Percentiles rank a stretch among this genome's conserved stretches.
Evolutionary conservation across 64 coral and sea anemone genomes (phyloP).

Genomic region (Anthopleura sola): DNA sequence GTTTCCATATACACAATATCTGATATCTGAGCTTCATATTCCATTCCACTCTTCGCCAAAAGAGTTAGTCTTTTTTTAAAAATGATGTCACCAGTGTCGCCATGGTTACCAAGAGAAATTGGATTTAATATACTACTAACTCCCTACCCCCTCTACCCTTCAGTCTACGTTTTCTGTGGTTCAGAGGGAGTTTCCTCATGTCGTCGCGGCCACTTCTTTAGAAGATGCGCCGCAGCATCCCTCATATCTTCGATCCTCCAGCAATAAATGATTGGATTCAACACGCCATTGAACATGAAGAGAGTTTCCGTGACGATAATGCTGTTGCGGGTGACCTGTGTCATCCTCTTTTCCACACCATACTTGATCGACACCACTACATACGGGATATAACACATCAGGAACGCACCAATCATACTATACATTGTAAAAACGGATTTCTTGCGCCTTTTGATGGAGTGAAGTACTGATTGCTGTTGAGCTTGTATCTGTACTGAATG

Average conservation of each 20-base stretch:
- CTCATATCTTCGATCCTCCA: background rate
- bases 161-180: too few species aligned
- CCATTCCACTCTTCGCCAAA: too few species aligned
- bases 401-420: background rate
- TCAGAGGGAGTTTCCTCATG: background rate
- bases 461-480: background rate
- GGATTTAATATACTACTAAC: too few species aligned
- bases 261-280: background rate
- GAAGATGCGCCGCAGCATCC: background rate
- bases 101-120: too few species aligned
- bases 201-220: background rate
- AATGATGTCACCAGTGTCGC: too few species aligned
- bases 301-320: background rate
- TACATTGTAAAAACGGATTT: slow-evolving; percentile 1
- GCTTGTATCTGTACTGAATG: background rate
- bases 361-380: background rate
- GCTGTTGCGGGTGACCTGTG: background rate
- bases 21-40: too few species aligned
- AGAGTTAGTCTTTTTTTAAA: too few species aligned
- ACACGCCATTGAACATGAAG: background rate
- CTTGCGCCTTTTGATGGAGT: background rate
- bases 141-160: too few species aligned
- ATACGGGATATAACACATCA: background rate
- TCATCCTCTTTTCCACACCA: background rate
- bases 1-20: too few species aligned